Base-by-base conservation (phyloP, 2,797 vertebrate species). In the Coccyzus lansbergi region DNA sequence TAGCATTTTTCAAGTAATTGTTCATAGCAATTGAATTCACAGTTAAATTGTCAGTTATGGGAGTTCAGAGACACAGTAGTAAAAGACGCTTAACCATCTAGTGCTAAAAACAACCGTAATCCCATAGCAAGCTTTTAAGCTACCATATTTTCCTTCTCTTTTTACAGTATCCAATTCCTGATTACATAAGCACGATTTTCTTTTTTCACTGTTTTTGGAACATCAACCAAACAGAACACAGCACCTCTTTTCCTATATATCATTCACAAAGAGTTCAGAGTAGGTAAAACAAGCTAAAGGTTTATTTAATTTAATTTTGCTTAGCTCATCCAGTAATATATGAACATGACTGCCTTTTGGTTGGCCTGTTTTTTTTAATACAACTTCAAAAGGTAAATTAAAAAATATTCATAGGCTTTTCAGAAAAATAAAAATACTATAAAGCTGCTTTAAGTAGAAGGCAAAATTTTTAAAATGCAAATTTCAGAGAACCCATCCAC, bases 101-200 rank as follows among this genome's bases (percentile, higher is more conserved):
- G 83, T 22, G 76, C 85, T 94, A 95, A 92, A 93, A 92, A n/a
- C 76, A 97, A 93, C 69, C 72, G 14, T 87, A 95, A 94, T 84
- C 72, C 60, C 60, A 28, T 1, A 78, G 56, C 67, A 92, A 89
- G 81, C 80, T 90, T 96, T 90, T 92, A 94, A 93, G 34, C 26
- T 56, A 51, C 68, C 31, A 18, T 63, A 88, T 85, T 88, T 88
- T 48, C 52, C 52, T 84, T 84, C 67, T 78, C 53, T 86, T 89
- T 85, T 69, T 60, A 82, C 26, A 69, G n/a, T 19, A 71, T 69
- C 33, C 46, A 86, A 93, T 83, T 92, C 62, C 40, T 63, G 74
- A 88, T 86, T 92, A 88, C 25, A 14, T 79, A 95, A 92, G 40
- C 55, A 64, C 2, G 3, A 42, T 2, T 4, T 12, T 36, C 53